Evolutionary conservation across 2,113 vertebrate genomes (phyloP).

Genomic region (Collichthys lucidus): DNA sequence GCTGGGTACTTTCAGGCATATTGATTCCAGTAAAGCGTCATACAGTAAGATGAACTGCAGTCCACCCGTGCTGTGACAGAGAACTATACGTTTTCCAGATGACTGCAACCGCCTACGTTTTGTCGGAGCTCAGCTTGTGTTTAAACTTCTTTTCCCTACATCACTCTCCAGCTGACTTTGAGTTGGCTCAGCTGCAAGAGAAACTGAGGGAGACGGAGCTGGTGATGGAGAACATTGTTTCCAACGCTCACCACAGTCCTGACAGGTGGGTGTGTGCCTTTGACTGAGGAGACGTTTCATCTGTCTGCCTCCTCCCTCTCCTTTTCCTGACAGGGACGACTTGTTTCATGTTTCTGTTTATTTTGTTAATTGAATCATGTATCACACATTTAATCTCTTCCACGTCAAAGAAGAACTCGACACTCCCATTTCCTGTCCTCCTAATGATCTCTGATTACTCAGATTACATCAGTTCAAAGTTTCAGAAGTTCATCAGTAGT

Average conservation of each 20-base stretch:
- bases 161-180: slow-evolving; percentile 88
- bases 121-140: background rate
- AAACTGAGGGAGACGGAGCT: slow-evolving; percentile 93
- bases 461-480: background rate
- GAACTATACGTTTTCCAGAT: background rate
- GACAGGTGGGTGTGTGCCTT: slow-evolving; percentile 83
- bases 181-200: slow-evolving; percentile 94
- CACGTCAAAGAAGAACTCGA: background rate
- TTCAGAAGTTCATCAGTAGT: too few relatives aligned
- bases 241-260: slow-evolving; percentile 85
- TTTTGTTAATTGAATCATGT: background rate
- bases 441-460: background rate
- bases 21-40: slow-evolving; percentile 8
- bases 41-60: background rate
- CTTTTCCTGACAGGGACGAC: background rate
- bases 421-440: background rate
- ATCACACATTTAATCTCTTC: background rate
- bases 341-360: background rate
- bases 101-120: background rate
- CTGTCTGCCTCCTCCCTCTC: background rate
- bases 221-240: slow-evolving; percentile 95
- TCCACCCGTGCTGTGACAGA: background rate
- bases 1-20: background rate
- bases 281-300: background rate
- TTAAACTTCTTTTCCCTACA: slow-evolving; percentile 27